Base-by-base conservation (phyloP, 2,888 invertebrate species). In the Ochropleura plecta region DNA sequence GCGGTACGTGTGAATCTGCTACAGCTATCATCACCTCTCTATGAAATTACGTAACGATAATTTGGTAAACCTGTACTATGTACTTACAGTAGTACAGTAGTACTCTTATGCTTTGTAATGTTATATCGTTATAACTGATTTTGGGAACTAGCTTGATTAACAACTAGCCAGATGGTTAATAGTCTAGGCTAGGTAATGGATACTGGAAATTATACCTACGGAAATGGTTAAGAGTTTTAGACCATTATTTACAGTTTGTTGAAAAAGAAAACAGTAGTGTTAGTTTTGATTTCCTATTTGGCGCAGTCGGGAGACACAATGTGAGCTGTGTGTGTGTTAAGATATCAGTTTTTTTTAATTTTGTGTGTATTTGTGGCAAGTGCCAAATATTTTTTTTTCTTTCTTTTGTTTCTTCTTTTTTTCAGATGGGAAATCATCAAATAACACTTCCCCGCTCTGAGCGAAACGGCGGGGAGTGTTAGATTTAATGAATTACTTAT, bases 1-100 rank as follows among this genome's bases (percentile, higher is more conserved):
- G 68, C 51, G 60, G 78, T 81, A 70, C 77, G 81, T 83, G 83
- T 74, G 84, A 83, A 84, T 84, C 84, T 71, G 77, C 82, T 53
- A 55, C 60, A 76, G 60, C 76, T 75, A 76, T 81, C 73, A 83
- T 78, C 77, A 60, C 88, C 88, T 83, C 88, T 86, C 86, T 81
- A 83, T 76, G 73, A 69, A 10, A 9, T 87, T 86, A 65, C 70
- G 67, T 63, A 81, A 87, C 53, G 12, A 48, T 62, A 73, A 75
- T 70, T 73, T 59, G 72, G 59, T 66, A 60, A 63, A 74, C 30
- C 63, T 66, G 48, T 66, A 80, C 71, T 76, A 59, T 20, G 62
- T 60, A 79, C 70, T 48, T 14, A 59, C 59, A 73, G 48, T 78
- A 46, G 57, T 14, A 59, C 59, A 73, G 48, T 78, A 46, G 57